These are phyloP conservation scores for Falcunculus frontatus DNA, from an alignment of 2,113 vertebrate genomes.

Conservation along the genomic window DNA sequence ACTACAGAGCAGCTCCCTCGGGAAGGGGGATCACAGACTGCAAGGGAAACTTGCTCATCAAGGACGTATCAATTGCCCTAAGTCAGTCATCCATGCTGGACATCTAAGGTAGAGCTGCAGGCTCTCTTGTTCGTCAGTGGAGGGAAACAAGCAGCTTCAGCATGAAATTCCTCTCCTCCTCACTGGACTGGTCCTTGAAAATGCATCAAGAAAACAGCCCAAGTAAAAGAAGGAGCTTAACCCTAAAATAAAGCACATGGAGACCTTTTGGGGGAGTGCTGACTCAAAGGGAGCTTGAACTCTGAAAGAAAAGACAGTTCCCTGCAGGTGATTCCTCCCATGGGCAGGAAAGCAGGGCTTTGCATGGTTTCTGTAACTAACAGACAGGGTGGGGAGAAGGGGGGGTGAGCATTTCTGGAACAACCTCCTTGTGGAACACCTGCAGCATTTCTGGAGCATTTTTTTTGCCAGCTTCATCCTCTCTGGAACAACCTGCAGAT, in stretches of 20 bases:
- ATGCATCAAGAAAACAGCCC: neutral
- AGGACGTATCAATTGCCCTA: too few relatives aligned
- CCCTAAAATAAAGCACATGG: neutral
- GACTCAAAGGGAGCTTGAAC: neutral
- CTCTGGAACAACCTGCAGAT: neutral
- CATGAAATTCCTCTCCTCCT: neutral
- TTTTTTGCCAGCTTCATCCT: neutral
- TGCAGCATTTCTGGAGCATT: neutral
- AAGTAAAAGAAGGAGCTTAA: neutral
- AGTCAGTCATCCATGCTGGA: neutral
- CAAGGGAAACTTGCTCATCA: neutral
- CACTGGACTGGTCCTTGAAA: neutral
- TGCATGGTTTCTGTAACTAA: neutral
- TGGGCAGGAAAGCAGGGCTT: neutral
- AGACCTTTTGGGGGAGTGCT: neutral
- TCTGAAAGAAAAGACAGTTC: neutral
- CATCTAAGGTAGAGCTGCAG: neutral
- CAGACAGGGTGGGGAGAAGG: neutral
- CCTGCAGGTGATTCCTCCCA: neutral
- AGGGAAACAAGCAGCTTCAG: neutral
- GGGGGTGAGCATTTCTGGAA: neutral
- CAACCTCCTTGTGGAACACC: neutral
- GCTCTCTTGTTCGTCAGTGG: neutral
- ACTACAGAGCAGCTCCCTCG: neutral
- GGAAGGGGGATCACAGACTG: neutral